Conservation (phyloP, 2,797 vertebrate genomes). For the Gallinago nigripennis region DNA sequence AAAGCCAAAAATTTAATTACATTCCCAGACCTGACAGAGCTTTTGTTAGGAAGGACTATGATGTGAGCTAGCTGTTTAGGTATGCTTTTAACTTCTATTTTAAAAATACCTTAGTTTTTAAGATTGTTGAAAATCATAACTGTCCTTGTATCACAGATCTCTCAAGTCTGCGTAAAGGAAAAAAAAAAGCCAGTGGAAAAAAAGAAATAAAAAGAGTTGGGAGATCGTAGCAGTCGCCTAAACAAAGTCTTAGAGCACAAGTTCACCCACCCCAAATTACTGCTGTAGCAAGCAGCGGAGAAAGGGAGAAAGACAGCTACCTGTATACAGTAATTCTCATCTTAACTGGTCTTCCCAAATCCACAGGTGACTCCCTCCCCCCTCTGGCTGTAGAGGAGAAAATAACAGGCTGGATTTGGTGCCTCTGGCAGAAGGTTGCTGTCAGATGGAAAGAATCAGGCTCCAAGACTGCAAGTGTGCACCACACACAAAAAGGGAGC, state of each 20-base stretch:
- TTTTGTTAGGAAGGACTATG: background rate
- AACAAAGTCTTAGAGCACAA: background rate
- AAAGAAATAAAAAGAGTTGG: background rate
- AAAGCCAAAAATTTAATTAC: background rate
- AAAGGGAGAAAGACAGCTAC: background rate
- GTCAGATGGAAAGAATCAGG: background rate
- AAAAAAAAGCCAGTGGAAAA: fast-evolving
- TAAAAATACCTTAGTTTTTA: background rate
- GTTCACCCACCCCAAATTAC: background rate
- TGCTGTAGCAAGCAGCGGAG: background rate
- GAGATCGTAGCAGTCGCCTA: background rate
- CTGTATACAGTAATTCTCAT: background rate
- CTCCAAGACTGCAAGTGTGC: background rate
- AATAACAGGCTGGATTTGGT: background rate
- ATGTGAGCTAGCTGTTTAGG: background rate
- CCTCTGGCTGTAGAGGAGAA: background rate
- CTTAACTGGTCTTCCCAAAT: background rate
- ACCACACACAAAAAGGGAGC: background rate
- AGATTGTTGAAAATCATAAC: background rate
- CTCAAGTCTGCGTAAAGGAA: background rate
- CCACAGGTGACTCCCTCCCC: background rate
- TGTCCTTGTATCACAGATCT: background rate
- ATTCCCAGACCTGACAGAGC: background rate
- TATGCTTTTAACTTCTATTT: background rate
- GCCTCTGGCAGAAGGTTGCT: background rate